Evolutionary conservation across 2,888 invertebrate genomes (phyloP).

Genomic region (Drosophila longiperda): DNA sequence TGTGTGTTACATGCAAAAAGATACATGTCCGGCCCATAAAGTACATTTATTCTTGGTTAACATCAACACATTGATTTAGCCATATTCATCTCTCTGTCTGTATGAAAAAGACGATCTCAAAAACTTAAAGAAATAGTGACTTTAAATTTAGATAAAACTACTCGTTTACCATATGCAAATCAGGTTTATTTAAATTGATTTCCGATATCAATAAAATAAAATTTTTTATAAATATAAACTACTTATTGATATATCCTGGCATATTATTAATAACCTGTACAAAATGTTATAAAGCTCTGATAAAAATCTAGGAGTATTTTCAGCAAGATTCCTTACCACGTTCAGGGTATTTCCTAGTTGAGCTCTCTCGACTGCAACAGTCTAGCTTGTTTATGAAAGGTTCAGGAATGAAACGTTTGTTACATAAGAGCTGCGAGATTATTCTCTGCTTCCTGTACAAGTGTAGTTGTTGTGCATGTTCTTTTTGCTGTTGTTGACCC

Average conservation of each 20-base stretch:
- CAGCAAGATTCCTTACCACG: background rate
- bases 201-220: background rate
- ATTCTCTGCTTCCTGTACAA: background rate
- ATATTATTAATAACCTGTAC: background rate
- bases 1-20: background rate
- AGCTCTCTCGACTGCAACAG: background rate
- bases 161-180: background rate
- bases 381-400: constrained; percentile 11
- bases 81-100: background rate
- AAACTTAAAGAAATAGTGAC: background rate
- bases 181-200: background rate
- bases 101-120: background rate
- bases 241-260: background rate
- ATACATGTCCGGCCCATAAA: background rate
- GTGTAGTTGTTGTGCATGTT: background rate
- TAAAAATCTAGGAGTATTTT: background rate
- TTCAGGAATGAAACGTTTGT: background rate
- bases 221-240: background rate
- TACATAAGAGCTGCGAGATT: constrained; percentile 13
- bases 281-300: too few species aligned
- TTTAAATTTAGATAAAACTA: background rate
- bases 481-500: constrained; percentile 50
- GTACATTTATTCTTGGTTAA: background rate
- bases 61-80: background rate
- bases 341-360: constrained; percentile 9